Evolutionary conservation across 2,113 vertebrate species (phyloP).

Genomic region (Odobenus rosmarus): DNA sequence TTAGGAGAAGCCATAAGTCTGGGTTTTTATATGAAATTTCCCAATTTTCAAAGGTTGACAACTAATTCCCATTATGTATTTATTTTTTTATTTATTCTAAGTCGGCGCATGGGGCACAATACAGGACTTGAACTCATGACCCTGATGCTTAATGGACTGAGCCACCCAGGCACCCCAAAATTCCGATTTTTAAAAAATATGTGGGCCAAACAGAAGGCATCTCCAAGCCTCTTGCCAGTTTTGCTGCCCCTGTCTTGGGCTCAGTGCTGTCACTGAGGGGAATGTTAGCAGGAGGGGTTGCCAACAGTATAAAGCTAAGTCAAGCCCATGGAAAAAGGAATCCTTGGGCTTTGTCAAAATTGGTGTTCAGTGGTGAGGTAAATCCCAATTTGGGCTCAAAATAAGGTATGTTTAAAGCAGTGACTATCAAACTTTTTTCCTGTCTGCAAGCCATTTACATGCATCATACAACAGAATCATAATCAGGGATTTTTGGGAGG

Average conservation of each 20-base stretch:
- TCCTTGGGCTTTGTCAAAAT: neutral
- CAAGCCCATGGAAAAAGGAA: neutral
- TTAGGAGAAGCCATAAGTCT: constrained; percentile 38
- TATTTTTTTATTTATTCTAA: neutral
- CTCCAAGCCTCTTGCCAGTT: constrained; percentile 30
- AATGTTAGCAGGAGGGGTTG: neutral
- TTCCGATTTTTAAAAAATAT: neutral
- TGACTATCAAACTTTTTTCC: neutral
- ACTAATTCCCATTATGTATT: constrained; percentile 1
- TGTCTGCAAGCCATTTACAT: neutral
- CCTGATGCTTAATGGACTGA: neutral
- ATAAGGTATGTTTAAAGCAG: constrained; percentile 4
- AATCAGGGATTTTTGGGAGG: neutral
- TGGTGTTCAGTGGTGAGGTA: neutral
- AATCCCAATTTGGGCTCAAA: neutral
- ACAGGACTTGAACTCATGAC: neutral
- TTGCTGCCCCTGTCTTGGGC: constrained; percentile 27
- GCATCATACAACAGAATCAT: neutral
- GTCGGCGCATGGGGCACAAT: neutral
- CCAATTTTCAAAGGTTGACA: constrained; percentile 43
- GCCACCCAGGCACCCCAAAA: neutral
- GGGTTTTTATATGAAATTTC: constrained; percentile 36
- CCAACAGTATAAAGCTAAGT: neutral
- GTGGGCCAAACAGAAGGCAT: constrained; percentile 52
- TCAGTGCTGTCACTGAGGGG: neutral